A percentile compares a stretch with the other conserved stretches of the same genome.
phyloP scores from a whole-genome alignment of 2,888 invertebrate genomes.

The Trachelus iudaicus region DNA sequence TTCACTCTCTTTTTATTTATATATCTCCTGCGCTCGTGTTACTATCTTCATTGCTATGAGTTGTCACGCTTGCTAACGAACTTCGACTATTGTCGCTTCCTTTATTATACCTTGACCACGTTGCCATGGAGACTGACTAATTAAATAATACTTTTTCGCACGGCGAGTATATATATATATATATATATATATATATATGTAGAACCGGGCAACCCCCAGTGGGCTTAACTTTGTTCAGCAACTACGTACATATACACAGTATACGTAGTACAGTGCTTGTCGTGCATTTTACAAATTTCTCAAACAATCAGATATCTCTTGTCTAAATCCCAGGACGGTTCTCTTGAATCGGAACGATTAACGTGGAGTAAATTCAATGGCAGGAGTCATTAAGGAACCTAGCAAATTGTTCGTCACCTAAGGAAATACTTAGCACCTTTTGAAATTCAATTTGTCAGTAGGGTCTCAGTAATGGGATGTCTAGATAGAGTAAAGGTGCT shows the following conservation, averaged over 20 bases:
- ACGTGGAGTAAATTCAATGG: neutral
- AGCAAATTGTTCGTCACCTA: neutral
- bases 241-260: neutral
- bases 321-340: neutral
- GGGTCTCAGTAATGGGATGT: neutral
- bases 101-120: slow-evolving; percentile 17
- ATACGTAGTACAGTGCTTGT: neutral
- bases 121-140: slow-evolving; percentile 56
- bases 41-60: neutral
- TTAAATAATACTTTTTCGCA: slow-evolving; percentile 35
- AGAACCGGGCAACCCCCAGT: neutral
- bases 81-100: slow-evolving; percentile 18
- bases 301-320: neutral
- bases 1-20: neutral
- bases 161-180: neutral
- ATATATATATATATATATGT: neutral
- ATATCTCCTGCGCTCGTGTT: neutral
- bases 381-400: neutral
- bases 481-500: neutral
- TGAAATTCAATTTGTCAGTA: neutral
- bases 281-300: neutral
- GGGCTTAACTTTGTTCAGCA: neutral
- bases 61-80: neutral
- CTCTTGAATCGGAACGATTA: neutral
- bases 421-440: neutral